Evolutionary conservation across 2,888 invertebrate species (phyloP).

Genomic region (Drosophila atripex): DNA sequence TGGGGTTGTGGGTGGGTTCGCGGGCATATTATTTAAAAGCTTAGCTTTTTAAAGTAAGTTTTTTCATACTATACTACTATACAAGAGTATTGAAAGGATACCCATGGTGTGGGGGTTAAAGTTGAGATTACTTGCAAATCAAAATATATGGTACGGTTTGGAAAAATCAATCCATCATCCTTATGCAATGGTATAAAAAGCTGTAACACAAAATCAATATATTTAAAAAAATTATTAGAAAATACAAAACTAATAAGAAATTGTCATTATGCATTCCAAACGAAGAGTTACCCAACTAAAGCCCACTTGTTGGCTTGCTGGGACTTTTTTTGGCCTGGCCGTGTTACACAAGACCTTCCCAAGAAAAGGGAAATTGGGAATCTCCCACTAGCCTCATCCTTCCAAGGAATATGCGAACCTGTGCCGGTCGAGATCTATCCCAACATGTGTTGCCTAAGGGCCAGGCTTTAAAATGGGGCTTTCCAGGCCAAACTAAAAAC

Average conservation of each 20-base stretch:
- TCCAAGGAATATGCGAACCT: conserved; percentile 52
- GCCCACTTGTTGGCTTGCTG: conserved; percentile 19
- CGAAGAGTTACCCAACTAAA: conserved; percentile 1
- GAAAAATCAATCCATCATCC: too few species aligned
- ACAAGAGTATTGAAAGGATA: too few species aligned
- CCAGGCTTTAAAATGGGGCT: conserved; percentile 73
- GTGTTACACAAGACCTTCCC: conserved; percentile 14
- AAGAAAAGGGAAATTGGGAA: conserved; percentile 15
- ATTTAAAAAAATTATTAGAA: not conserved
- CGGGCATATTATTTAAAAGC: too few species aligned
- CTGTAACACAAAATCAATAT: too few species aligned
- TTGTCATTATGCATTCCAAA: not conserved
- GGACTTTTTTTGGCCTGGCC: not conserved
- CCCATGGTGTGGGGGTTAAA: too few species aligned
- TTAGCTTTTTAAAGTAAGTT: too few species aligned
- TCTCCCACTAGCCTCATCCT: conserved; percentile 18
- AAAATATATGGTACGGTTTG: too few species aligned
- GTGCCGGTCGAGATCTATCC: conserved; percentile 28
- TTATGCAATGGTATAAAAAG: too few species aligned
- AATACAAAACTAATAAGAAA: not conserved
- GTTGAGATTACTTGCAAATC: too few species aligned
- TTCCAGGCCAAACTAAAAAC: conserved; percentile 55
- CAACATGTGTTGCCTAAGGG: conserved; percentile 59
- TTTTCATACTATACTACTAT: too few species aligned
- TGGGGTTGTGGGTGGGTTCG: not conserved